Base-by-base conservation (phyloP, 2,888 invertebrate species). In the Andrena marginata region DNA sequence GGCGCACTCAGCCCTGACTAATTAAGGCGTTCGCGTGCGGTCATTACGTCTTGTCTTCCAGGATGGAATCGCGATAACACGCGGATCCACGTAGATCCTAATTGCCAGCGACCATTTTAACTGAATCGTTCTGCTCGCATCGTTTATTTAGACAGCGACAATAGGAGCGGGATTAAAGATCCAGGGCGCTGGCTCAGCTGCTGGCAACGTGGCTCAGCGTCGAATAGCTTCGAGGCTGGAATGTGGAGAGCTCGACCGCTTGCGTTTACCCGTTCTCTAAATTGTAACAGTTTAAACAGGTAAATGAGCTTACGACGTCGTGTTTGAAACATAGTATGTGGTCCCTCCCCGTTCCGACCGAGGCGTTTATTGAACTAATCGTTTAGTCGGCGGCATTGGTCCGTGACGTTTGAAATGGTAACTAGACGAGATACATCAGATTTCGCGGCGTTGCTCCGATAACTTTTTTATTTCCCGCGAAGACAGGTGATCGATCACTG, bases 11-110 rank as follows among this genome's bases (percentile, higher is more conserved):
- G 73, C 77, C 75, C 48, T 77, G 70, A 73, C 85, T 85, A 85
- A 81, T 85, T 84, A 85, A 85, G 59, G 71, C 70, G 51, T 84
- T 64, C 54, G 62, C 70, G 70, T 56, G 70, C 62, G 73, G 35
- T 64, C 71, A 63, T 73, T 73, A 65, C 62, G 35, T 65, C 72
- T 69, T 80, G 68, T 67, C 73, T 65, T 85, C 65, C 67, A 42
- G 59, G 49, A 72, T 65, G 73, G 60, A 62, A 68, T 60, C 56
- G 23, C 73, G 70, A 71, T 77, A 54, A 56, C 49, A 5, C 35
- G 51, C 59, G 56, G 69, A 70, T 65, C 65, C 64, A 48, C 76
- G 75, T 80, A 65, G 51, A 49, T 49, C 64, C 51, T 76, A 80
- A 82, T 82, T 75, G 31, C 63, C 35, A 64, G 2, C 51, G 71